These are phyloP conservation scores for Sarcoramphus papa DNA, from an alignment of 2,797 vertebrate species.

Conservation along the genomic window DNA sequence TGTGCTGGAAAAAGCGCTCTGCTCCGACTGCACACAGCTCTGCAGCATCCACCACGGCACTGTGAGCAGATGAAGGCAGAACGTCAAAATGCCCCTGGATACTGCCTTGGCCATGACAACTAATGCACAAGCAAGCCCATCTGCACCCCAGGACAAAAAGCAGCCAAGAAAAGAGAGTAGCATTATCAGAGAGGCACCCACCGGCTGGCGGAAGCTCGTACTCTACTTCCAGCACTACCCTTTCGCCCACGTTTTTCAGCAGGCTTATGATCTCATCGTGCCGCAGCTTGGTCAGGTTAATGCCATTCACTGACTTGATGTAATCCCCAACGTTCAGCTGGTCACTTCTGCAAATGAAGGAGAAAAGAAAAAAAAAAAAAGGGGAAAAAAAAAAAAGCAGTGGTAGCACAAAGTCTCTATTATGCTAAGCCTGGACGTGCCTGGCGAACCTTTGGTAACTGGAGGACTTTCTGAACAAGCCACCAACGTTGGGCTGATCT, in stretches of 20 bases:
- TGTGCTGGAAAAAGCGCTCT: conserved; percentile 36
- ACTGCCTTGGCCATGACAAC: not conserved
- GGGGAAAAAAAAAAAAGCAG: not conserved
- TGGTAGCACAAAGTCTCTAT: not conserved
- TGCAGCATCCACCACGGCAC: not conserved
- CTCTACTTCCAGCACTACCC: conserved; percentile 96
- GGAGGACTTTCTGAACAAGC: not conserved
- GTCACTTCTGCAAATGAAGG: conserved; percentile 82
- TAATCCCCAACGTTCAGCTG: conserved; percentile 95
- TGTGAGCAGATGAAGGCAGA: not conserved
- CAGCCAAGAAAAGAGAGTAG: not conserved
- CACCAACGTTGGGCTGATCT: not conserved
- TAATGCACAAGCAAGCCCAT: not conserved
- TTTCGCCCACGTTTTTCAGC: conserved; percentile 93
- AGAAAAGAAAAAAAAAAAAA: not conserved
- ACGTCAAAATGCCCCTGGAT: not conserved
- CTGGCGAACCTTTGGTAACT: not conserved
- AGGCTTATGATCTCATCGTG: conserved; percentile 97
- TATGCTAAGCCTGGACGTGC: accelerated
- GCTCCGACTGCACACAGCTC: not conserved
- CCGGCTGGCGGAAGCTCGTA: conserved; percentile 93
- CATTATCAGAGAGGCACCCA: conserved; percentile 63
- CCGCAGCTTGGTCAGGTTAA: conserved; percentile 90
- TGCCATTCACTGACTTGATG: conserved; percentile 96
- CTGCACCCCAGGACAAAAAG: not conserved